Evolutionary conservation across 2,888 invertebrate species (phyloP).

Genomic region (Leucozona laternaria): DNA sequence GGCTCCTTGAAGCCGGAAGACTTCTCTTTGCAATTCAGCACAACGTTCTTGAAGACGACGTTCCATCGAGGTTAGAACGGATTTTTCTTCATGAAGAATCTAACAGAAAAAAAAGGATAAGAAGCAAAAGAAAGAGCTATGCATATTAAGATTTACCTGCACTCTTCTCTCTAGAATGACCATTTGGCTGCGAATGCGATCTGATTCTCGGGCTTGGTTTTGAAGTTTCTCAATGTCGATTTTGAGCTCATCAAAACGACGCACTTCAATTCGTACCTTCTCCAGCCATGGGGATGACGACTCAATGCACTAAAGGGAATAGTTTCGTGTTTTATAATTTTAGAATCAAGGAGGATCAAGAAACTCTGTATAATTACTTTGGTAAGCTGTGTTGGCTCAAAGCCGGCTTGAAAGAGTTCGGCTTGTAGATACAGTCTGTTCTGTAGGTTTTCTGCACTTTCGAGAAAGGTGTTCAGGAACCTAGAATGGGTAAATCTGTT

Average conservation of each 20-base stretch:
- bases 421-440: conserved; percentile 93
- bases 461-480: conserved; percentile 93
- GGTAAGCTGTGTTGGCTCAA: conserved; percentile 85
- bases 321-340: background rate
- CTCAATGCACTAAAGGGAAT: conserved; percentile 85
- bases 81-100: conserved; percentile 91
- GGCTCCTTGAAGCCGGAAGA: conserved; percentile 84
- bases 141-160: no score
- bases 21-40: conserved; percentile 90
- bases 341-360: background rate
- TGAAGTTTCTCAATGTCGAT: conserved; percentile 92
- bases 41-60: conserved; percentile 90
- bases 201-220: conserved; percentile 88
- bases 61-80: conserved; percentile 89
- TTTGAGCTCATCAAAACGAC: conserved; percentile 90
- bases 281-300: conserved; percentile 87
- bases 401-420: conserved; percentile 92
- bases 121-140: no score
- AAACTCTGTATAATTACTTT: conserved; percentile 81
- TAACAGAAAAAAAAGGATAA: conserved; percentile 82
- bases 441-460: conserved; percentile 90
- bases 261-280: conserved; percentile 88
- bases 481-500: conserved; percentile 77
- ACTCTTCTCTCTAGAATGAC: conserved; percentile 89
- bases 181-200: conserved; percentile 89